A percentile compares a stretch with the other conserved stretches of the same genome.
phyloP scores from a whole-genome alignment of 2,113 vertebrate genomes.

The Blennius ocellaris region DNA sequence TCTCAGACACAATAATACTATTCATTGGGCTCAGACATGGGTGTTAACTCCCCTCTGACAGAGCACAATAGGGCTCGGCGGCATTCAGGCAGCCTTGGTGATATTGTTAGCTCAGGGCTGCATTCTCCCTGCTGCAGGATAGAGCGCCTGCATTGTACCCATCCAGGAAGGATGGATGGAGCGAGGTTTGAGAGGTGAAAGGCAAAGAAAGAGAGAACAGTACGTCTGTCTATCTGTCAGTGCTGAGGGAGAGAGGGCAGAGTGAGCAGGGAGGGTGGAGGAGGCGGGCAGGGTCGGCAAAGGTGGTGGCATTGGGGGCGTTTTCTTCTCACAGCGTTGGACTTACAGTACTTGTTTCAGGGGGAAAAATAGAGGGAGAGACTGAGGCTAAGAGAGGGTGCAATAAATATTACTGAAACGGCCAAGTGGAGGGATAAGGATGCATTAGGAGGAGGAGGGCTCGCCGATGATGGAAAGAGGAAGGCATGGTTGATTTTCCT shows the following conservation, averaged over 20 bases:
- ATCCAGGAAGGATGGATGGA: slow-evolving; percentile 82
- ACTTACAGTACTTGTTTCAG: slow-evolving; percentile 74
- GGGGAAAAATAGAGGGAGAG: slow-evolving; percentile 48
- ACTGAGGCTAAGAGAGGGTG: slow-evolving; percentile 48
- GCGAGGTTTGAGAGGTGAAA: slow-evolving; percentile 82
- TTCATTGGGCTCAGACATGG: slow-evolving; percentile 87
- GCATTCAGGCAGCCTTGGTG: slow-evolving; percentile 84
- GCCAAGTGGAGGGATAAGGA: slow-evolving; percentile 63
- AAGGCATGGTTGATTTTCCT: slow-evolving; percentile 45
- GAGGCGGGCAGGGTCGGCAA: slow-evolving; percentile 42
- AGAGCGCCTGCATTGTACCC: slow-evolving; percentile 85
- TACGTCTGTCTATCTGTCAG: slow-evolving; percentile 84
- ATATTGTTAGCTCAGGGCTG: slow-evolving; percentile 88
- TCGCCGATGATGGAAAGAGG: slow-evolving; percentile 23
- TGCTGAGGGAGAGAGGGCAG: slow-evolving; percentile 68
- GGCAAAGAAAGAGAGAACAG: slow-evolving; percentile 82
- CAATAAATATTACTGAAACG: slow-evolving; percentile 80
- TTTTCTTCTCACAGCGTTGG: slow-evolving; percentile 74
- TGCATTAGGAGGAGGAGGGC: slow-evolving; percentile 32
- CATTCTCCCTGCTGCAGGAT: slow-evolving; percentile 82
- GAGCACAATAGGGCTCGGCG: slow-evolving; percentile 87
- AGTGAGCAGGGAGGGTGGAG: slow-evolving; percentile 32
- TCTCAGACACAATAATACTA: slow-evolving; percentile 91
- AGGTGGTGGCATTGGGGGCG: slow-evolving; percentile 22
- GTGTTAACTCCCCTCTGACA: slow-evolving; percentile 88